Percentiles rank a stretch among this genome's conserved stretches.
Evolutionary conservation across 2,888 invertebrate species (phyloP).

Genomic region (Coecobrya sp.): DNA sequence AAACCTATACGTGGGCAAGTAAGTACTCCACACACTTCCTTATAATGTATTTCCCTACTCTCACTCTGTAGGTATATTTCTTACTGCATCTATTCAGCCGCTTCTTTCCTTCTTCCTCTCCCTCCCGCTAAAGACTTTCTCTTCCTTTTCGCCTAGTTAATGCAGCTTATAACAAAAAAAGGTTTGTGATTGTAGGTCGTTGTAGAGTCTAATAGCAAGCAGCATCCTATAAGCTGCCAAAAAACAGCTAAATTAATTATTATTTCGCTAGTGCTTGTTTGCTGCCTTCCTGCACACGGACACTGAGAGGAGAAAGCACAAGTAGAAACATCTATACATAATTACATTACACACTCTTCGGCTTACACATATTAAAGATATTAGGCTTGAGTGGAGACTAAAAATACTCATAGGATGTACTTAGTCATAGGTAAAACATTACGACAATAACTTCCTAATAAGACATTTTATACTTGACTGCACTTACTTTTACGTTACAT

Average conservation of each 20-base stretch:
- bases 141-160: background rate
- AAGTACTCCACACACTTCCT: constrained; percentile 68
- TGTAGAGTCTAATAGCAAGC: background rate
- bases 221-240: constrained; percentile 56
- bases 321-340: constrained; percentile 3
- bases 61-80: background rate
- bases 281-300: constrained; percentile 29
- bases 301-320: background rate
- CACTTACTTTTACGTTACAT: constrained; percentile 23
- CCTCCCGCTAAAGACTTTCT: background rate
- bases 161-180: constrained; percentile 40
- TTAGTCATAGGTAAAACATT: constrained; percentile 25
- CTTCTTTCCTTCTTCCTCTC: background rate
- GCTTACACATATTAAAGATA: background rate
- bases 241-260: constrained; percentile 72
- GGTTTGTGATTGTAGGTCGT: constrained; percentile 11
- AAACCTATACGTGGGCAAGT: constrained; percentile 85
- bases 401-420: background rate
- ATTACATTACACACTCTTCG: constrained; percentile 29
- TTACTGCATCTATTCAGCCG: background rate
- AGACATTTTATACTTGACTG: constrained; percentile 62
- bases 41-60: constrained; percentile 4
- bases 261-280: constrained; percentile 32
- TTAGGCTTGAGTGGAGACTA: background rate
- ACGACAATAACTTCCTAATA: constrained; percentile 24